These are phyloP conservation scores for Coleophora deauratella DNA, from an alignment of 2,888 invertebrate species.

Conservation along the genomic window DNA sequence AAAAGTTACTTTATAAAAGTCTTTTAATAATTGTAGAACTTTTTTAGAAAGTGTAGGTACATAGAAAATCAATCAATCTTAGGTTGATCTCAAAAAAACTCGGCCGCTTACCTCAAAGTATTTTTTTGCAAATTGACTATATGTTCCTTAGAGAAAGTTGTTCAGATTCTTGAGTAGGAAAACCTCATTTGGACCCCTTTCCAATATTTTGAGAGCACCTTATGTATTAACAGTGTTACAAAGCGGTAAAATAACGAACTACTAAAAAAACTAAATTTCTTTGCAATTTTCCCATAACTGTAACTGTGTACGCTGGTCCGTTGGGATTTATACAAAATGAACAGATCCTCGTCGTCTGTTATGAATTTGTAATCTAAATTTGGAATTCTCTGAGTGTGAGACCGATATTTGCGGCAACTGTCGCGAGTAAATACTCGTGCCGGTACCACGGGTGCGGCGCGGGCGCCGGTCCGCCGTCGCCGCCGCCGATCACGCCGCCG, in stretches of 20 bases:
- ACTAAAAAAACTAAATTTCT: too few relatives aligned
- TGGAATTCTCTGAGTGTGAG: conserved; percentile 67
- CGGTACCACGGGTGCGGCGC: conserved; percentile 47
- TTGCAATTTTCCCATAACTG: conserved; percentile 26
- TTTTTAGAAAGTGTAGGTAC: too few relatives aligned
- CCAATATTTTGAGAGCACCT: conserved; percentile 25
- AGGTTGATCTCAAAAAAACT: too few relatives aligned
- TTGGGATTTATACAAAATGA: conserved; percentile 54
- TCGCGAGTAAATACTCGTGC: conserved; percentile 53
- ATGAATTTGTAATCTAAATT: conserved; percentile 72
- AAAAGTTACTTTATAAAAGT: too few relatives aligned
- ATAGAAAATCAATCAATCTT: too few relatives aligned
- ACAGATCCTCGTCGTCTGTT: conserved; percentile 57
- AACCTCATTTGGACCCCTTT: too few relatives aligned
- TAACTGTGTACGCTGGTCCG: conserved; percentile 34
- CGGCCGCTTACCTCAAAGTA: too few relatives aligned
- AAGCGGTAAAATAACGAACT: too few relatives aligned
- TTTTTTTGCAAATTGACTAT: too few relatives aligned
- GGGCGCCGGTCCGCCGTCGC: conserved; percentile 19
- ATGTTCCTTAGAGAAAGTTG: conserved; percentile 41
- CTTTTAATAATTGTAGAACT: too few relatives aligned
- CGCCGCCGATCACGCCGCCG: conserved; percentile 20
- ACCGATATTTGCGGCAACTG: conserved; percentile 65
- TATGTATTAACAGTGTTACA: background rate
- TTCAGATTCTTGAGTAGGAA: conserved; percentile 37